Conservation (phyloP, 2,888 invertebrate genomes). For the Caenorhabditis drosophilae region DNA sequence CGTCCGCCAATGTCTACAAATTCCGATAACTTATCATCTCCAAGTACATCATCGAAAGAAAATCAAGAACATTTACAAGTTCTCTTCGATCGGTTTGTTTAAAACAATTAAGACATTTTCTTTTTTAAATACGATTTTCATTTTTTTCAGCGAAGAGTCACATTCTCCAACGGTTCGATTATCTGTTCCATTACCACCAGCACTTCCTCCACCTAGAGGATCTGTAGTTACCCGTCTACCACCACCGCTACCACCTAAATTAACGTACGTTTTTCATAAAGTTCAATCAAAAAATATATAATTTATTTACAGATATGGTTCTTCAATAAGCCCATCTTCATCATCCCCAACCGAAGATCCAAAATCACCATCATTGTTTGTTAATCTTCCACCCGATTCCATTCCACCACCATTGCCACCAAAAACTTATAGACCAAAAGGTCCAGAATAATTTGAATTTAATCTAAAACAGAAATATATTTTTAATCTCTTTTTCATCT, state of each 20-base stretch:
- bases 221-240: slow-evolving; percentile 12
- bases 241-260: slow-evolving; percentile 49
- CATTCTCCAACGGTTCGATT: slow-evolving; percentile 48
- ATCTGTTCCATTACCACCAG: slow-evolving; percentile 48
- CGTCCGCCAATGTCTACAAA: slow-evolving; percentile 26
- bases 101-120: background rate
- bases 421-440: slow-evolving; percentile 24
- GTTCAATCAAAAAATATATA: background rate
- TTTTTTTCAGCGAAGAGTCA: slow-evolving; percentile 11
- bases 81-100: slow-evolving; percentile 35
- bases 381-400: slow-evolving; percentile 9
- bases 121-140: background rate
- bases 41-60: slow-evolving; percentile 16
- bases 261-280: slow-evolving; percentile 9
- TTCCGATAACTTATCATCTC: slow-evolving; percentile 11
- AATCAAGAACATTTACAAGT: slow-evolving; percentile 36
- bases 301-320: background rate
- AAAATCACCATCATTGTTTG: slow-evolving; percentile 25
- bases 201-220: slow-evolving; percentile 47
- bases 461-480: too few relatives aligned
- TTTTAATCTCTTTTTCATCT: too few relatives aligned
- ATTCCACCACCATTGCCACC: slow-evolving; percentile 38
- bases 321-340: slow-evolving; percentile 1
- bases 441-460: background rate
- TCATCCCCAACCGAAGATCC: slow-evolving; percentile 27